Evolutionary conservation across 2,113 vertebrate species (phyloP).

Genomic region (Egretta garzetta): DNA sequence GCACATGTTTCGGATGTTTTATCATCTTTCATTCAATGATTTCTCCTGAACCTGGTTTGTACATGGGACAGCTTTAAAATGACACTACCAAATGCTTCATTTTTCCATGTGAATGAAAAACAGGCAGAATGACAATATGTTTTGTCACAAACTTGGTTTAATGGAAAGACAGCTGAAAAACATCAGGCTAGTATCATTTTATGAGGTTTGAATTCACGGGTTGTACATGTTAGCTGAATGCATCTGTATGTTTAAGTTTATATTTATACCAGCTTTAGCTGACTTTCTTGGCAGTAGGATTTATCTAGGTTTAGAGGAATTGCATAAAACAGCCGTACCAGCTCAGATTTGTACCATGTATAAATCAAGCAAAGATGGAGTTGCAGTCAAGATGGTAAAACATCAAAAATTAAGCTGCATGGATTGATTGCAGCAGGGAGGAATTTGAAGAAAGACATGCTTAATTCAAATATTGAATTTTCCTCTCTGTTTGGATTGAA

Average conservation of each 20-base stretch:
- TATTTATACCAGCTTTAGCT: neutral
- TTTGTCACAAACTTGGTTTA: neutral
- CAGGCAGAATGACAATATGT: neutral
- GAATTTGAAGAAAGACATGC: neutral
- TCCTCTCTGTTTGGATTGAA: neutral
- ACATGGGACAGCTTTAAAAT: neutral
- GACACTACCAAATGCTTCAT: neutral
- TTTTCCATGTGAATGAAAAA: neutral
- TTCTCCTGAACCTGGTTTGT: neutral
- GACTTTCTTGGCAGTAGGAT: neutral
- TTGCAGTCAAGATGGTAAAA: neutral
- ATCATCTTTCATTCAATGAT: neutral
- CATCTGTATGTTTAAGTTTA: neutral
- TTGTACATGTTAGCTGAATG: neutral
- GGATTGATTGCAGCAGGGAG: neutral
- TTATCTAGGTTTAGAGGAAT: neutral
- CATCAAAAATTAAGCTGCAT: neutral
- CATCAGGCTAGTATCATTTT: neutral
- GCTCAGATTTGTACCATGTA: neutral
- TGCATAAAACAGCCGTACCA: neutral
- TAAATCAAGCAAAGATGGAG: neutral
- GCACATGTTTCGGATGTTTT: neutral
- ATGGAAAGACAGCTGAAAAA: neutral
- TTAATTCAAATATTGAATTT: neutral
- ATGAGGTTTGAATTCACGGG: neutral